Base-by-base conservation (phyloP, 2,113 vertebrate genomes). In the Halichoerus grypus region DNA sequence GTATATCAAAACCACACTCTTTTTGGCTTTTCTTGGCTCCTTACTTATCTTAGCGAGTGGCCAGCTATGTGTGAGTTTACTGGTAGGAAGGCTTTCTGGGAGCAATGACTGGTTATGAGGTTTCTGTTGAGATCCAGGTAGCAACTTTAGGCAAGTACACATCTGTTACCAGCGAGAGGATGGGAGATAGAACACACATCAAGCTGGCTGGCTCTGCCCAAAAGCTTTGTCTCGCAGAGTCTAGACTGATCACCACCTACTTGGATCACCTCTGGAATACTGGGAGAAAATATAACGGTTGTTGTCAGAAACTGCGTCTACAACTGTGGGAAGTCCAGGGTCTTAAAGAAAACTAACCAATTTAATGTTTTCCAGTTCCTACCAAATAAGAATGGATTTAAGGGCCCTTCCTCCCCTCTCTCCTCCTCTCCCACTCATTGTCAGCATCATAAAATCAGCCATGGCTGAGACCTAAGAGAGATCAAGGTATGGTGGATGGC, bases 71-170 rank as follows among this genome's bases (percentile, higher is more conserved):
- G 71, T 53, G 33, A 86, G 11, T 85, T 67, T 83, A 92, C n/a
- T 36, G 55, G n/a, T 33, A 89, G 61, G 67, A 93, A 67, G 33
- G 10, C 55, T 63, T 94, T 90, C 96, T 96, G 87, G 57, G 28
- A 88, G 39, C 28, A 24, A 16, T 16, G 31, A 53, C 49, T 13
- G 3, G 31, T 74, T 57, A 12, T 7, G 4, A 55, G 22, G 22
- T 87, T 72, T 92, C 90, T 89, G 16, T 42, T 93, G 91, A 36
- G 61, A 71, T 80, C 2, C 9, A 36, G 61, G 42, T 4, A 76
- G 69, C 33, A 46, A 72, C 33, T 39, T 26, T 22, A 86, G 84
- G n/a, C 46, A 49, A 53, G 36, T 53, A 21, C 16, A 33, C 42
- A n/a, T 71, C 42, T 94, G 21, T 81, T 77, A 57, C 21, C 69